A percentile compares a stretch with the other conserved stretches of the same genome.
These are phyloP conservation scores for Porites divaricata DNA, from an alignment of 92 coral and sea anemone species.

Conservation along the genomic window DNA sequence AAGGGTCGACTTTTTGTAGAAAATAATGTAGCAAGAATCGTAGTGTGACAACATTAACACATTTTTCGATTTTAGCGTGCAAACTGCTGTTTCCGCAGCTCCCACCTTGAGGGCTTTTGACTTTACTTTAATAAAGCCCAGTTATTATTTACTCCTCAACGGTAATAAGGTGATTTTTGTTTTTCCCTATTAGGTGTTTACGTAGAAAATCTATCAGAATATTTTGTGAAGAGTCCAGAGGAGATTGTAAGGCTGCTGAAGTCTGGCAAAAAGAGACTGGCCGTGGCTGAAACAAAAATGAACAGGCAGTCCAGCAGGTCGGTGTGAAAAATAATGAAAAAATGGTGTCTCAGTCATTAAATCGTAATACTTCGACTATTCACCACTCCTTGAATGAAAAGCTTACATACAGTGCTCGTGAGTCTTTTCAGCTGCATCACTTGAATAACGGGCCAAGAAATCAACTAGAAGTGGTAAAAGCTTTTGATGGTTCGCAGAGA, in stretches of 20 bases:
- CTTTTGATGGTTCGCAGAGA: too few species aligned
- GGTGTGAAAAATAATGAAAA: neutral
- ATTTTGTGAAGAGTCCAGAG: conserved; percentile 67
- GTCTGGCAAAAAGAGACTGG: conserved; percentile 82
- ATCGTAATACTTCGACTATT: too few species aligned
- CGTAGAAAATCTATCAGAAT: conserved; percentile 82
- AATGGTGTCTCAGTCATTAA: neutral
- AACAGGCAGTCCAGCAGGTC: conserved; percentile 92
- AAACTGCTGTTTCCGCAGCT: too few species aligned
- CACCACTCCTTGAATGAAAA: too few species aligned
- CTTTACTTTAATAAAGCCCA: neutral
- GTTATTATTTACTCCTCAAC: neutral
- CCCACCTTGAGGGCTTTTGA: neutral
- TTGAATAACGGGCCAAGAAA: too few species aligned
- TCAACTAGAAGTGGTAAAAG: too few species aligned
- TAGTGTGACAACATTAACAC: too few species aligned
- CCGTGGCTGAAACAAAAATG: conserved; percentile 87
- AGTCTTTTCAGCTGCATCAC: too few species aligned
- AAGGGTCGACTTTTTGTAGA: too few species aligned
- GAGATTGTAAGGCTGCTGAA: conserved; percentile 65
- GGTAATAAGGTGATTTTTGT: neutral
- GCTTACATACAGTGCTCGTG: too few species aligned
- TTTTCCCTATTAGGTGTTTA: conserved; percentile 64
- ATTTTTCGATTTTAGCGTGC: too few species aligned
- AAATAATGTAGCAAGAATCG: too few species aligned